phyloP scores from a whole-genome alignment of 2,113 vertebrate genomes.

The Notechis scutatus region DNA sequence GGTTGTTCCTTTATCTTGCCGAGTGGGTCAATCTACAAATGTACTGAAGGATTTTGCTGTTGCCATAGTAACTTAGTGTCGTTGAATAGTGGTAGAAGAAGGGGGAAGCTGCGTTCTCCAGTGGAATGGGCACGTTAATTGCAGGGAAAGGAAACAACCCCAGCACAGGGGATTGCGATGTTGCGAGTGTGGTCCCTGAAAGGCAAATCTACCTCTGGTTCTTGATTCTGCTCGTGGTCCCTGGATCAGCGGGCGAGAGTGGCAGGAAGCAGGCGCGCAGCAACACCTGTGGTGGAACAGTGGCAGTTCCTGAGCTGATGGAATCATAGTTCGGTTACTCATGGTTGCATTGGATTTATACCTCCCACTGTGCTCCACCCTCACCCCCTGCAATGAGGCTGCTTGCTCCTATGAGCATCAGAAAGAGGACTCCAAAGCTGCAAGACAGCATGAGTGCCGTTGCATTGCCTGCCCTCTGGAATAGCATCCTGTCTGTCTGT shows the following conservation, averaged over 20 bases:
- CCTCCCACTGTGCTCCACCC: too few relatives aligned
- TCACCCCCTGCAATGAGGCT: too few relatives aligned
- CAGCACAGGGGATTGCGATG: not conserved
- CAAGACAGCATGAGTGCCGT: not conserved
- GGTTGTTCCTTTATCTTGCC: constrained; percentile 32
- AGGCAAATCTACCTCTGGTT: too few relatives aligned
- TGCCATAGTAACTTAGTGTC: constrained; percentile 51
- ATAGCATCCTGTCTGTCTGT: not conserved
- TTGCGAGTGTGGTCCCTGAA: too few relatives aligned
- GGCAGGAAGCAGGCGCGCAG: not conserved
- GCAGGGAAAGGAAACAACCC: not conserved
- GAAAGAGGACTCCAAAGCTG: not conserved
- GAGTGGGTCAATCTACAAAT: constrained; percentile 58
- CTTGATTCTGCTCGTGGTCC: not conserved
- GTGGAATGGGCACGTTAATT: not conserved
- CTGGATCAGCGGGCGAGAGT: not conserved
- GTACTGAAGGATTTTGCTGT: constrained; percentile 44
- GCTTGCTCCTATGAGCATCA: not conserved
- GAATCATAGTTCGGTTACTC: not conserved
- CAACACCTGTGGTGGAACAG: not conserved
- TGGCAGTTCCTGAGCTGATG: not conserved
- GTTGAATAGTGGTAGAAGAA: constrained; percentile 50
- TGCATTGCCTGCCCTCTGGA: not conserved
- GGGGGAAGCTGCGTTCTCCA: constrained; percentile 18
- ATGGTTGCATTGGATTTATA: not conserved